Evolutionary conservation across 1,140 invertebrate genomes (phyloP).

Genomic region (Phocides pigmalion): DNA sequence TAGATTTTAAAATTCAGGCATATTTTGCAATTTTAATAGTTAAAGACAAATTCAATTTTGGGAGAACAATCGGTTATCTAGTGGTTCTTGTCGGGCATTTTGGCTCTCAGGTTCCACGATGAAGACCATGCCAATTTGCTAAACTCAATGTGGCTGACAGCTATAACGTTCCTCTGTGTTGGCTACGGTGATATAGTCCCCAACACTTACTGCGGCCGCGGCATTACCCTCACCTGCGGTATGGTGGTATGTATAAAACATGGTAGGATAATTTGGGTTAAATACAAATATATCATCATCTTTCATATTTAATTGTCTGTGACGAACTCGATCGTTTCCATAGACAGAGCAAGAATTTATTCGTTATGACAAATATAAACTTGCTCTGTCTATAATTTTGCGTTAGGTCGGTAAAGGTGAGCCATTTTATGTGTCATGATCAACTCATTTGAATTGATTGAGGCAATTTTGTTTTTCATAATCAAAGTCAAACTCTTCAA

Average conservation of each 20-base stretch:
- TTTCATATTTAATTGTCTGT: conserved; percentile 34
- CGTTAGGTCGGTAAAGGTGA: conserved; percentile 77
- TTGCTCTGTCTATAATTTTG: conserved; percentile 66
- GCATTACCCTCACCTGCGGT: conserved; percentile 95
- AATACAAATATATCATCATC: conserved; percentile 31
- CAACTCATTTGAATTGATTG: conserved; percentile 52
- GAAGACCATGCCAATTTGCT: conserved; percentile 95
- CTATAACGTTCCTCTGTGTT: conserved; percentile 93
- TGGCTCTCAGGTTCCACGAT: conserved; percentile 90
- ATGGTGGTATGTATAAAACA: conserved; percentile 93
- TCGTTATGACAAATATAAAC: conserved; percentile 21
- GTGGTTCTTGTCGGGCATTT: conserved; percentile 83
- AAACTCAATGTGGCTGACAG: conserved; percentile 97
- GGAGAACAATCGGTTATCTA: conserved; percentile 69
- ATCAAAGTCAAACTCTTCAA: conserved; percentile 83
- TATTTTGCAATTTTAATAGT: conserved; percentile 4
- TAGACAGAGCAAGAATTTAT: conserved; percentile 56
- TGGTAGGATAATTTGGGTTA: conserved; percentile 64
- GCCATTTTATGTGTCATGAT: conserved; percentile 79
- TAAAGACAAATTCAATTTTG: conserved; percentile 27
- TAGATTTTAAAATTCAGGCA: conserved; percentile 20
- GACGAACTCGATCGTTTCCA: conserved; percentile 41
- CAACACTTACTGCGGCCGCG: conserved; percentile 96
- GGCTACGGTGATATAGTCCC: conserved; percentile 95
- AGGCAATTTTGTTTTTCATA: conserved; percentile 61